phyloP scores from a whole-genome alignment of 1,140 invertebrate species.

The Choristoneura fumiferana region DNA sequence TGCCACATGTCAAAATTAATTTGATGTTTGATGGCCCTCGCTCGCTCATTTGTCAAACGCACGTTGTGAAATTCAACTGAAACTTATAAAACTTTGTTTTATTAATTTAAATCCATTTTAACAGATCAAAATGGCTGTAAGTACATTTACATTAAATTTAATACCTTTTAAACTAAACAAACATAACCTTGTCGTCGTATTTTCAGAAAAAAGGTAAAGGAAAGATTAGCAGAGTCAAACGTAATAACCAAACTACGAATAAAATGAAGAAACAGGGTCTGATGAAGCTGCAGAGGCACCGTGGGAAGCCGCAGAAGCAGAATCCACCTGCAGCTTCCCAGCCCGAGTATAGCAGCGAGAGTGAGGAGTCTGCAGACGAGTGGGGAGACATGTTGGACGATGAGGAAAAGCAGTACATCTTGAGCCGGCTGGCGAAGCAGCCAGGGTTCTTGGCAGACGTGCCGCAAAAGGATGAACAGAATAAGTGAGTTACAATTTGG shows the following conservation, averaged over 20 bases:
- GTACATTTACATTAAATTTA: constrained; percentile 23
- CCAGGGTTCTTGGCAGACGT: constrained; percentile 60
- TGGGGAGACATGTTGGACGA: constrained; percentile 82
- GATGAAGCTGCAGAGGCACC: constrained; percentile 76
- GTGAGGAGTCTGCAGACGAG: constrained; percentile 66
- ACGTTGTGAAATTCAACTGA: too few species aligned
- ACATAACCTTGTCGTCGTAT: constrained; percentile 10
- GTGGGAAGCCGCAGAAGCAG: constrained; percentile 68
- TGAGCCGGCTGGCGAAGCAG: constrained; percentile 68
- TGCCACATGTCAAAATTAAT: background rate
- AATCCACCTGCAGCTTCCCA: constrained; percentile 43
- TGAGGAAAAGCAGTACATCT: constrained; percentile 82
- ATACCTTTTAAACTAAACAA: constrained; percentile 1
- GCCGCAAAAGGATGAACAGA: constrained; percentile 47
- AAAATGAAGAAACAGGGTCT: constrained; percentile 82
- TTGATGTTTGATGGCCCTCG: background rate
- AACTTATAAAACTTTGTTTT: too few species aligned
- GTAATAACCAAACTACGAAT: constrained; percentile 81
- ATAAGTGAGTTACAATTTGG: constrained; percentile 43
- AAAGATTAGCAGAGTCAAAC: constrained; percentile 81
- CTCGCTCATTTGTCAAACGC: constrained; percentile 20
- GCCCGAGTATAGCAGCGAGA: constrained; percentile 58
- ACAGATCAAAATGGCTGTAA: constrained; percentile 56
- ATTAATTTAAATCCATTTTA: background rate
- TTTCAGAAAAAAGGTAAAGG: constrained; percentile 77